Evolutionary conservation across 2,797 vertebrate genomes (phyloP), one percentile per base, ranked within the genome.

Genomic region (Intellagama lesueurii): DNA sequence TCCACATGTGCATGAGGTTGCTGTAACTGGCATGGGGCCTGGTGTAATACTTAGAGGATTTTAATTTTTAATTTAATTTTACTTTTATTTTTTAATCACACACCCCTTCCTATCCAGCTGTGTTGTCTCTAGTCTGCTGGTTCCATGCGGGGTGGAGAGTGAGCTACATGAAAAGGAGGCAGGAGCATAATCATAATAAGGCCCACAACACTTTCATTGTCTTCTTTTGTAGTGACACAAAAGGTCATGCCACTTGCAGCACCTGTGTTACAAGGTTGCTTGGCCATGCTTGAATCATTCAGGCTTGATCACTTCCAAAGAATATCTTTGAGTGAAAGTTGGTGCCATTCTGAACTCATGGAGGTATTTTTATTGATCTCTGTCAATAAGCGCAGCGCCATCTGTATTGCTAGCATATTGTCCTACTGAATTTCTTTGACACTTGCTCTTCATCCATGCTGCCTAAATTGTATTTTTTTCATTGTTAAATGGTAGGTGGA

Each of bases 371-470:
- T 32, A 44, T 82, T 44, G 17, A 69, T 16, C 35, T 40, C 66
- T 66, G 47, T 49, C 44, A 40, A 52, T 68, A 32, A 19, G 16
- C 60, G 19, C 47, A 81, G 40, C 35, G 47, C 7, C 9, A 14
- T 75, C 12, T 14, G n/a, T 35, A 9, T 66, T 81, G 17, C 75
- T 89, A n/a, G 44, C 44, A 32, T 19, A 56, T 14, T 66, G 8
- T 17, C 32, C 26, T 8, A 30, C 2, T 52, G 16, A 14, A 30
- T 7, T 68, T 64, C 56, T 80, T 72, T 16, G 5, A 16, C 0
- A 0, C 35, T 14, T 47, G 70, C 79, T 69, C 81, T 30, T 0
- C 73, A 0, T 7, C 0, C 9, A 0, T 5, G 70, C 52, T 47
- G 35, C 85, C 73, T 52, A 76, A n/a, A 75, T 30, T 81, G 82